These are phyloP conservation scores for Gobionotothen gibberifrons DNA, from an alignment of 2,797 vertebrate species.

Conservation along the genomic window DNA sequence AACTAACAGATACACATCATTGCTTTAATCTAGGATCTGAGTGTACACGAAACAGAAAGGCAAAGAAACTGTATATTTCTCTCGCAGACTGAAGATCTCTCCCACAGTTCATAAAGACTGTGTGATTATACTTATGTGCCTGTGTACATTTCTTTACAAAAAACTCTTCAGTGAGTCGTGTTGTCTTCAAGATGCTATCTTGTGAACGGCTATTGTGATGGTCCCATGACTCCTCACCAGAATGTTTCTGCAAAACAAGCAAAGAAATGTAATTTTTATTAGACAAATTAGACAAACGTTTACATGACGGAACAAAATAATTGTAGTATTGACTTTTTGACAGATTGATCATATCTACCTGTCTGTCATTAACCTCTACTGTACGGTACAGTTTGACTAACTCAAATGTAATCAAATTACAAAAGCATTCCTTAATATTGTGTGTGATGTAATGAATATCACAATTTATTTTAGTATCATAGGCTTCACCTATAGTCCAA, in stretches of 20 bases:
- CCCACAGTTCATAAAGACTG: not conserved
- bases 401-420: not conserved
- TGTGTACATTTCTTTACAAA: slow-evolving; percentile 44
- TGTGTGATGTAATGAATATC: not conserved
- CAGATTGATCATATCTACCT: not conserved
- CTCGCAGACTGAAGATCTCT: slow-evolving; percentile 1
- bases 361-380: not conserved
- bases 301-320: not conserved
- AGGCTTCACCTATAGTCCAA: not conserved
- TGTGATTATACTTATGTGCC: not conserved
- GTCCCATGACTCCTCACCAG: slow-evolving; percentile 94
- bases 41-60: slow-evolving; percentile 19
- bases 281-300: slow-evolving; percentile 11
- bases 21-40: slow-evolving; percentile 8
- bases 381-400: not conserved
- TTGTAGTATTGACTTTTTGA: not conserved
- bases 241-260: slow-evolving; percentile 87
- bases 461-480: not conserved
- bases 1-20: not conserved
- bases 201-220: slow-evolving; percentile 95
- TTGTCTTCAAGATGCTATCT: slow-evolving; percentile 89
- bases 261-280: slow-evolving; percentile 18
- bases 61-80: slow-evolving; percentile 14
- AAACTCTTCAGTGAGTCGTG: not conserved
- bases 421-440: not conserved